Conservation (phyloP, 2,888 invertebrate genomes). For the Silvanus unidentatus region DNA sequence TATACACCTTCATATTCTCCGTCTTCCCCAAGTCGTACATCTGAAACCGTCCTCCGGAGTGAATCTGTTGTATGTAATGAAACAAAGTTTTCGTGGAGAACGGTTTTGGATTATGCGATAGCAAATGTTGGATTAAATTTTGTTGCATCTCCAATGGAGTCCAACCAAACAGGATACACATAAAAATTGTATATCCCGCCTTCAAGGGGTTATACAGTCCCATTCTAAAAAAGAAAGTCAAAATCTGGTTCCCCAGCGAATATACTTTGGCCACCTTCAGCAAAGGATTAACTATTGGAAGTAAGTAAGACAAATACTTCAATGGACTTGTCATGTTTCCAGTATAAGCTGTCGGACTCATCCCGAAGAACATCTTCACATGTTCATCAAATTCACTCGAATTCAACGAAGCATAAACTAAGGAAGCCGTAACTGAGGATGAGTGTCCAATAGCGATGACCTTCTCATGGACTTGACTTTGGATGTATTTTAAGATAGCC, state of each 20-base stretch:
- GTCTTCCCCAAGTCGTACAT: constrained; percentile 18
- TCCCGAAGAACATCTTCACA: constrained; percentile 13
- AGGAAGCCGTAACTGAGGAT: constrained; percentile 13
- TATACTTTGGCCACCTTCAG: no score
- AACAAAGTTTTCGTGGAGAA: constrained; percentile 12
- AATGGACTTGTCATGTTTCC: constrained; percentile 6
- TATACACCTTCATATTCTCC: constrained; percentile 13
- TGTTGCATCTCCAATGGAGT: neutral
- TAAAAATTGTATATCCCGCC: no score
- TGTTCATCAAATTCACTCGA: constrained; percentile 11
- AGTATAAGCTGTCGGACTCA: constrained; percentile 13
- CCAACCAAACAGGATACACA: neutral
- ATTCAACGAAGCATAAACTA: constrained; percentile 16
- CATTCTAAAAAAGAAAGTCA: no score
- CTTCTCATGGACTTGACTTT: constrained; percentile 8
- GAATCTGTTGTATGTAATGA: constrained; percentile 14
- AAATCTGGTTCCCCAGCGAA: no score
- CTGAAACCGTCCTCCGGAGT: constrained; percentile 10
- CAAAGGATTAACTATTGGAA: no score
- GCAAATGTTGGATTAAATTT: neutral
- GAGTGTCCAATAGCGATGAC: constrained; percentile 19
- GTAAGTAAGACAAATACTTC: constrained; percentile 4
- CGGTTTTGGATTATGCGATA: constrained; percentile 4
- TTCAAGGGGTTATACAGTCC: no score
- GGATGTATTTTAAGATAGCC: constrained; percentile 11